Conservation (phyloP, 2,113 vertebrate genomes). For the Sakesphorus luctuosus region DNA sequence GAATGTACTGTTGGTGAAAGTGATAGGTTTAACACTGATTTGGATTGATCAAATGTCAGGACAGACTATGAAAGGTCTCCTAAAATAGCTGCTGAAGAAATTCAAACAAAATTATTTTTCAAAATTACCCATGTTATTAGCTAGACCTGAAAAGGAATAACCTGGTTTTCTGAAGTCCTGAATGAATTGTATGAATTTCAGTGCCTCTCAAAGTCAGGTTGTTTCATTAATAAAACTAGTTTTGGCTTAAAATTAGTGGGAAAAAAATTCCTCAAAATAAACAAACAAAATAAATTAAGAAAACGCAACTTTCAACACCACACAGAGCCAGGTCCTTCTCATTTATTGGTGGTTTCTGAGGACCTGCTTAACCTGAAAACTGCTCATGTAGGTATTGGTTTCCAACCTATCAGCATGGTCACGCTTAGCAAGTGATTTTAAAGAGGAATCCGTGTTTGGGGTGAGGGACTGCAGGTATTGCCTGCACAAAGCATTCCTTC, state of each 20-base stretch:
- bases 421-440: background rate
- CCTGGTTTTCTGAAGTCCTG: background rate
- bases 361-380: background rate
- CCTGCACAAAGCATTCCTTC: background rate
- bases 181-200: background rate
- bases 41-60: background rate
- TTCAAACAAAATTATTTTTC: background rate
- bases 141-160: background rate
- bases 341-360: background rate
- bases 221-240: background rate
- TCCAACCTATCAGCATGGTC: background rate
- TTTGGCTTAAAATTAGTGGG: background rate
- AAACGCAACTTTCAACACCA: background rate
- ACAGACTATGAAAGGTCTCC: background rate
- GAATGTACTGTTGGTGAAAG: background rate
- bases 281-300: background rate
- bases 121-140: background rate
- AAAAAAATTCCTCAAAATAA: background rate
- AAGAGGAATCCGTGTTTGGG: background rate
- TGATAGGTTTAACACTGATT: background rate
- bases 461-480: fast-evolving
- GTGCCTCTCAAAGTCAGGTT: background rate
- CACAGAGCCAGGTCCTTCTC: background rate
- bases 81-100: background rate
- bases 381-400: background rate